Base-by-base conservation (phyloP, 2,113 vertebrate species). In the Corythornis vintsioides region DNA sequence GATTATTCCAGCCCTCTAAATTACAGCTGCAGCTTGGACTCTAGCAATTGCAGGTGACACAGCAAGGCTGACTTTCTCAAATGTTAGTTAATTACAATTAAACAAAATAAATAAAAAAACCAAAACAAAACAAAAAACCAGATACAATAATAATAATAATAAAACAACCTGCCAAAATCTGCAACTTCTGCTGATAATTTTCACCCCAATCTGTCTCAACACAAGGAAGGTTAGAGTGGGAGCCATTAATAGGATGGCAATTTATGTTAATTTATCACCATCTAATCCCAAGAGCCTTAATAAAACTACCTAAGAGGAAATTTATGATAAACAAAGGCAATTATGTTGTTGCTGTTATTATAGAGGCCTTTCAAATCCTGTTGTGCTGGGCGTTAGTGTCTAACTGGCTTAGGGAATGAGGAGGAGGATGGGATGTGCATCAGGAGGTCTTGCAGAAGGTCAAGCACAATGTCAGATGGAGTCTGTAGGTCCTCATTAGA, bases 1-100 rank as follows among this genome's bases (percentile, higher is more conserved):
- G 91, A 96, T 96, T 96, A 96, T 94, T 93, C 76, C 92, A 94
- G 75, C 85, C 87, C 87, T 96, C 89, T 93, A 96, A 96, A 96
- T 96, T 96, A 92, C 87, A 94, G 94, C 75, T 92, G 82, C 65
- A 77, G 72, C 35, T 74, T 86, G 85, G 92, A 94, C 96, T 88
- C 82, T 53, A 95, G 91, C 91, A 96, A 96, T 75, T 81, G 92
- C 13, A 42, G 87, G 85, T 94, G 95, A 95, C 64, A 65, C 88
- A 92, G 89, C 61, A 60, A 89, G 87, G 65, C 57, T 77, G 82
- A 77, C 72, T 93, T 86, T 77, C 69, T 89, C 92, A 85, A 78
- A 61, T 86, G 60, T 77, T 86, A 83, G 84, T 89, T 95, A 91
- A 95, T 93, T 93, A 91, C 53, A 95, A 91, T 92, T 83, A 92